A percentile compares a stretch with the other conserved stretches of the same genome.
These are phyloP conservation scores for Seira musarum DNA, from an alignment of 2,888 invertebrate genomes.

Conservation along the genomic window DNA sequence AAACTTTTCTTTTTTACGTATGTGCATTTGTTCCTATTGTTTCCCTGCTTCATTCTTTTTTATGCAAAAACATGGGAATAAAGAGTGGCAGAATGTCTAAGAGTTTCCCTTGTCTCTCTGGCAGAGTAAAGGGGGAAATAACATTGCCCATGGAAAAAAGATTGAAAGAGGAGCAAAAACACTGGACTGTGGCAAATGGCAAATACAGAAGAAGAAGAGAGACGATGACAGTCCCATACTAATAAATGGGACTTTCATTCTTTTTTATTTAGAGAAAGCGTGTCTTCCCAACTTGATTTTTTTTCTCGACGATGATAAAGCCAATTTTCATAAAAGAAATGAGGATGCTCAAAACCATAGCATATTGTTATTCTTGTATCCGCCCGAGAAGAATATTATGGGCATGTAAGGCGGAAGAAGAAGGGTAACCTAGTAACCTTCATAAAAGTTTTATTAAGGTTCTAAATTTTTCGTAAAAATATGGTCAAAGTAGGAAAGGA, in stretches of 20 bases:
- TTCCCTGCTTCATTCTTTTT: background rate
- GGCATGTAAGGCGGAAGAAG: background rate
- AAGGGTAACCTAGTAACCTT: conserved; percentile 14
- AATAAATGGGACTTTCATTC: conserved; percentile 13
- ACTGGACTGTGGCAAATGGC: too few species aligned
- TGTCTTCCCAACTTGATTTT: background rate
- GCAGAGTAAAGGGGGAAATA: too few species aligned
- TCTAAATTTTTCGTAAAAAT: conserved; percentile 21
- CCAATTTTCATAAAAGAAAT: conserved; percentile 19
- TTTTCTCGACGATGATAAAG: conserved; percentile 24
- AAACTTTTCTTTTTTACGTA: background rate
- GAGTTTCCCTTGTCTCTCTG: background rate
- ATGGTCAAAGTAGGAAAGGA: background rate
- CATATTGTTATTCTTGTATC: background rate
- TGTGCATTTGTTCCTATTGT: background rate
- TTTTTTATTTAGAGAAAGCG: background rate
- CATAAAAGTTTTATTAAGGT: conserved; percentile 53
- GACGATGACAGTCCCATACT: background rate
- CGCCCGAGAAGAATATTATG: background rate
- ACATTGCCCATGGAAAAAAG: too few species aligned
- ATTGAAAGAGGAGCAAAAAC: too few species aligned
- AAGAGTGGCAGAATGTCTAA: background rate
- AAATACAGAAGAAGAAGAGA: too few species aligned
- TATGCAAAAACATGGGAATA: background rate
- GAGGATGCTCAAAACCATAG: background rate